Base-by-base conservation (phyloP, 2,797 vertebrate genomes). In the Falco peregrinus region DNA sequence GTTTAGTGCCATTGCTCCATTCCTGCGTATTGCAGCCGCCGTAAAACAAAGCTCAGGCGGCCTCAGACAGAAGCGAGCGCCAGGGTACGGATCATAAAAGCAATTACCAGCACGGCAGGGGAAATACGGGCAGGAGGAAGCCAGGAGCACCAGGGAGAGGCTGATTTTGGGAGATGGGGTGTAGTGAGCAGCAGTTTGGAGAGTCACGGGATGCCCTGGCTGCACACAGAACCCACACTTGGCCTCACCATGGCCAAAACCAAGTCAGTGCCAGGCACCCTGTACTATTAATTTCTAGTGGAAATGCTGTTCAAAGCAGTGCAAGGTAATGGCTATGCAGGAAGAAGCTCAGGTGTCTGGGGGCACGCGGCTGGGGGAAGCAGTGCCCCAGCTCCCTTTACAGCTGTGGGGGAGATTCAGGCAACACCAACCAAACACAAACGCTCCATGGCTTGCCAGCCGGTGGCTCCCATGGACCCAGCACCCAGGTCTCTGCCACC, bases 371-470 rank as follows among this genome's bases (percentile, higher is more conserved):
- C 29, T 39, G 51, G 50, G 37, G 56, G 25, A 43, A 74, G 74
- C 43, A 45, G 61, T 24, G 50, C 8, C 56, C 26, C 22, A 48
- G 47, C 65, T 73, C 39, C 28, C 41, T 54, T 60, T 54, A 29
- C 63, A 59, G 29, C n/a, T 2, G 1, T 39, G 37, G 8, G 53
- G 18, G 18, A 75, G 45, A 47, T 8, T 5, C 22, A 59, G 13
- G 22, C 13, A 33, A 47, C 16, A 21, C 19, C 1, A 0, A 29
- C 14, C 39, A 60, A 59, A 29, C 2, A 16, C 51, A 20, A 59
- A 70, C 1, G 2, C 12, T 19, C 37, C 1, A 0, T 1, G 4
- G 16, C 45, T 75, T 4, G 0, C 48, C 33, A 57, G 70, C 70
- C 1, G 0, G 29, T 61, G 35, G 33, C 57, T 43, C 48, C 43